Evolutionary conservation across 2,888 invertebrate genomes (phyloP), one percentile per base, ranked within the genome.

Genomic region (Drosophila pullipes): DNA sequence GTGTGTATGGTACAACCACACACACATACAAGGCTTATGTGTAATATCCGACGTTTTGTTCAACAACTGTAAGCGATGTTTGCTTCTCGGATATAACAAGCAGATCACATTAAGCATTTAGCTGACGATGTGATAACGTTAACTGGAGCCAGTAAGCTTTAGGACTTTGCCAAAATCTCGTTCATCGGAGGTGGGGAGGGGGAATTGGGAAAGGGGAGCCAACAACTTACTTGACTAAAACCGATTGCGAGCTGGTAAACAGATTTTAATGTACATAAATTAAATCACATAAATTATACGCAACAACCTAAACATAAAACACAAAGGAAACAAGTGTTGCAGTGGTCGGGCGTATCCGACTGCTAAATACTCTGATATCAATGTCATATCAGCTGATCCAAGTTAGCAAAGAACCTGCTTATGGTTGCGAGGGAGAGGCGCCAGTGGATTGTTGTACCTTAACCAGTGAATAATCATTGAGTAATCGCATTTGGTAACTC

Each of bases 11-110:
- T 4, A 22, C 47, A 44, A 44, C 2, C 44, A 11, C 44, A 49
- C 49, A 30, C 0, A 30, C 30, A 37, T 53, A 59, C 65, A 41
- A 5, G 33, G 59, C 63, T 55, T 67, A 67, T 71, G 55, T 49
- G 60, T 64, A 61, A 71, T 76, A 59, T 22, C 39, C 50, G 18
- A 50, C 30, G 4, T 25, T 25, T 25, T 47, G 18, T 37, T 28
- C 16, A 37, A 16, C 37, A 63, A 30, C 30, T 18, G 4, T 7
- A 25, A 25, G 59, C 30, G 3, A 28, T 25, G 47, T 47, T 47
- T 50, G 28, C 60, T 10, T 35, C 35, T 18, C 47, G 28, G 33
- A 41, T 44, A 3, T 11, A 33, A 33, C 57, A 30, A 22, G 57
- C 30, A 57, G 47, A 37, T 25, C 28, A 28, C 59, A 49, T 49